Conservation (phyloP, 2,113 vertebrate species). For the Dryoscopus gambensis region DNA sequence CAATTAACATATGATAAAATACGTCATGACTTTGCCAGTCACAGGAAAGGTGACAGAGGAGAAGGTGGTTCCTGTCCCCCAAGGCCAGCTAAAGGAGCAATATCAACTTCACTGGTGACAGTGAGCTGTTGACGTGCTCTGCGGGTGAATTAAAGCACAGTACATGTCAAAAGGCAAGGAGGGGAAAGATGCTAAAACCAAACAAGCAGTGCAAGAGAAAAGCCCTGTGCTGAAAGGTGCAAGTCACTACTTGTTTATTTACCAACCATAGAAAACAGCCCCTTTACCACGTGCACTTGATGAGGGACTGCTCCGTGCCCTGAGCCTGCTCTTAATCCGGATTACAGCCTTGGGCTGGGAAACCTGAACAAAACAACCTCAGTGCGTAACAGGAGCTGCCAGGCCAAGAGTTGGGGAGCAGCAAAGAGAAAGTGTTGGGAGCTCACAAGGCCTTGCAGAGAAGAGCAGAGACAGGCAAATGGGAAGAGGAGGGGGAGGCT, state of each 20-base stretch:
- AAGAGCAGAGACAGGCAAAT: background rate
- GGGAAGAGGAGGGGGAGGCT: background rate
- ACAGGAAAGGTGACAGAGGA: background rate
- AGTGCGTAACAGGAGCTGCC: background rate
- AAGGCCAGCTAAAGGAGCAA: background rate
- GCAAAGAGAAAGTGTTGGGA: background rate
- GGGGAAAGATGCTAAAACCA: background rate
- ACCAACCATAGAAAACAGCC: background rate
- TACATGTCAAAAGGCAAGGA: background rate
- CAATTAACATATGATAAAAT: background rate
- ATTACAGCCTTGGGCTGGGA: background rate
- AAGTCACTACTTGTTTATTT: background rate
- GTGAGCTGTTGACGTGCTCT: background rate
- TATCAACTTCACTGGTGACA: background rate
- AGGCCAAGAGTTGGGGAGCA: background rate
- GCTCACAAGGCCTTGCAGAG: background rate
- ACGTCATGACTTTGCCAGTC: background rate
- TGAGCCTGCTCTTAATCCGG: background rate
- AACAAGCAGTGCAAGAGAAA: background rate
- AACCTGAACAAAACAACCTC: background rate
- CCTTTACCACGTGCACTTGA: background rate
- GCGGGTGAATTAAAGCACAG: background rate
- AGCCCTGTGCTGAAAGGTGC: background rate
- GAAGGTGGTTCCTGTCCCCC: background rate
- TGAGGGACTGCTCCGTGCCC: background rate